A percentile compares a stretch with the other conserved stretches of the same genome.
These are phyloP conservation scores for Eurytoma californica DNA, from an alignment of 2,888 invertebrate genomes.

Conservation along the genomic window DNA sequence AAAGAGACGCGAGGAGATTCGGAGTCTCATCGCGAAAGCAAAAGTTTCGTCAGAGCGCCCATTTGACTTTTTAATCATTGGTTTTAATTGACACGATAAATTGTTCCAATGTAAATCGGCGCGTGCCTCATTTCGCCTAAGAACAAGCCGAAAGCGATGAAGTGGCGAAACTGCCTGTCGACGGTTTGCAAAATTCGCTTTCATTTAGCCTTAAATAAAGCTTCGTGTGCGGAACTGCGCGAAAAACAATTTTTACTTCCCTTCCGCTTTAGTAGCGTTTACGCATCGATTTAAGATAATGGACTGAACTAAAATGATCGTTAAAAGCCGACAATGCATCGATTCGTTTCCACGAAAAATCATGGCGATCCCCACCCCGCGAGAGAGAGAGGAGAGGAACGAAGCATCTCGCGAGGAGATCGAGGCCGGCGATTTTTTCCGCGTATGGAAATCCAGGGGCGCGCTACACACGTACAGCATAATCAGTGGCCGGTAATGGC, in stretches of 20 bases:
- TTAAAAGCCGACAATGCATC: constrained; percentile 40
- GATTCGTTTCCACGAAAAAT: constrained; percentile 32
- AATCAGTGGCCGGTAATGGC: constrained; percentile 21
- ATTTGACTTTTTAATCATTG: constrained; percentile 49
- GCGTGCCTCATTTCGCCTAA: background rate
- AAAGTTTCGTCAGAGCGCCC: constrained; percentile 17
- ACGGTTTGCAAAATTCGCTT: background rate
- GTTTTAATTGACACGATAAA: constrained; percentile 45
- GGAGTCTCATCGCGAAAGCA: background rate
- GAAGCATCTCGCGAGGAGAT: background rate
- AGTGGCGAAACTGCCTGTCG: background rate
- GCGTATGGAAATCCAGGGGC: constrained; percentile 50
- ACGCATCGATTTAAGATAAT: constrained; percentile 41
- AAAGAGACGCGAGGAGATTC: background rate
- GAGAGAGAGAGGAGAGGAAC: background rate
- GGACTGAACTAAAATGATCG: constrained; percentile 28
- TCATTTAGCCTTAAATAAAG: background rate
- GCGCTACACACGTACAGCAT: constrained; percentile 24
- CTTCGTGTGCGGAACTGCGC: no score
- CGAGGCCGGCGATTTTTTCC: constrained; percentile 46
- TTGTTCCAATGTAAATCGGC: constrained; percentile 22
- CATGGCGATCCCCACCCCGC: background rate
- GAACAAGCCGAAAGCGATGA: background rate
- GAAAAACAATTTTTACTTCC: no score
- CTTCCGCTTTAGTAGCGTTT: constrained; percentile 32